Percentiles rank a stretch among this genome's conserved stretches.
These are phyloP conservation scores for Drosophila micromelanica DNA, from an alignment of 1,140 invertebrate species.

Conservation along the genomic window DNA sequence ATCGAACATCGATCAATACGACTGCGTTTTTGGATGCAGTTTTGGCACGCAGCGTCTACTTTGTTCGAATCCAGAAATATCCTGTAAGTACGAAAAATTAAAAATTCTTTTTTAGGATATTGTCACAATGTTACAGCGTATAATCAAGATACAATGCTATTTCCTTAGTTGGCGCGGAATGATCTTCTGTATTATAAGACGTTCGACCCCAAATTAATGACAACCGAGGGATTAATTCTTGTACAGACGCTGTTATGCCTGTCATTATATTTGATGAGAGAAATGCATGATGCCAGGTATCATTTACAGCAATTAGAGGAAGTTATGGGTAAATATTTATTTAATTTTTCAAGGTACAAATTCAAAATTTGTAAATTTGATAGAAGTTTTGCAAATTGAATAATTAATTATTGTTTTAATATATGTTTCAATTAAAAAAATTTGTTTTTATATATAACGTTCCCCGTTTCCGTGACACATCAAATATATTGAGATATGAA, in stretches of 20 bases:
- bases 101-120: neutral
- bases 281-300: constrained; percentile 24
- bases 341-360: no score
- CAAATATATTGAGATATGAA: no score
- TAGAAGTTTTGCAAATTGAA: no score
- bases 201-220: constrained; percentile 18
- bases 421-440: no score
- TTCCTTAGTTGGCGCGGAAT: constrained; percentile 29
- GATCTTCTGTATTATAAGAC: constrained; percentile 42
- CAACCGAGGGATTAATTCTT: constrained; percentile 18
- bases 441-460: no score
- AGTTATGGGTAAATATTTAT: constrained; percentile 20
- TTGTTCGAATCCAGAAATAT: constrained; percentile 20
- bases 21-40: constrained; percentile 28
- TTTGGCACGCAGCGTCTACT: constrained; percentile 39
- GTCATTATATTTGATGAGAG: constrained; percentile 27
- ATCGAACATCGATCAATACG: constrained; percentile 28
- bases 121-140: no score
- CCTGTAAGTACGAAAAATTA: constrained; percentile 14
- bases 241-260: constrained; percentile 36
- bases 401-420: no score
- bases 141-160: neutral
- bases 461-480: no score
- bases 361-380: no score
- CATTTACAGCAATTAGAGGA: constrained; percentile 12